Evolutionary conservation across 1,140 invertebrate species (phyloP).

Genomic region (Scaptomyza pallida): DNA sequence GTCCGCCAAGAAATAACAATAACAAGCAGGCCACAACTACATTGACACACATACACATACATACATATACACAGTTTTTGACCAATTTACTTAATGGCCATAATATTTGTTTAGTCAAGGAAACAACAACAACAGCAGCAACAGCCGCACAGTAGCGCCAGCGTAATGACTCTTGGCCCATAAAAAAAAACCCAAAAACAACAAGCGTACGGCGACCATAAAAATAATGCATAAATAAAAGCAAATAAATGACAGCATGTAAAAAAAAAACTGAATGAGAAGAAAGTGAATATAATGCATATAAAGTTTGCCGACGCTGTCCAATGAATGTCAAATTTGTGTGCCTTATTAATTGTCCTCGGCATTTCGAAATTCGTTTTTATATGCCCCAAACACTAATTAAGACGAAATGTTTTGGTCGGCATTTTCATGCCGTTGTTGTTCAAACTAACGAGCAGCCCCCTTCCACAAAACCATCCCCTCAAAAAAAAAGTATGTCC

Average conservation of each 20-base stretch:
- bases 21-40: conserved; percentile 25
- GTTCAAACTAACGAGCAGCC: conserved; percentile 42
- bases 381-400: conserved; percentile 50
- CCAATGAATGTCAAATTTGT: conserved; percentile 80
- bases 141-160: conserved; percentile 25
- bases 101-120: conserved; percentile 81
- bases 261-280: conserved; percentile 15
- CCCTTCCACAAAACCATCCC: too few species aligned
- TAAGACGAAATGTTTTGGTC: conserved; percentile 71
- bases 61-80: conserved; percentile 40
- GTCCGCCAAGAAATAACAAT: conserved; percentile 38
- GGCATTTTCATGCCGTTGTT: conserved; percentile 1
- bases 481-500: conserved; percentile 14
- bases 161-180: conserved; percentile 68
- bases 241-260: conserved; percentile 80
- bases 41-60: not conserved
- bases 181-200: conserved; percentile 54
- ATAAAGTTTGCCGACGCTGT: conserved; percentile 43
- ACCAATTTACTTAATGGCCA: conserved; percentile 80
- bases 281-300: conserved; percentile 20
- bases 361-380: conserved; percentile 49
- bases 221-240: conserved; percentile 82
- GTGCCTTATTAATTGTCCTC: conserved; percentile 73
- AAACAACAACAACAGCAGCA: conserved; percentile 67
- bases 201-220: conserved; percentile 49